Percentiles rank a stretch among this genome's conserved stretches.
phyloP scores from a whole-genome alignment of 2,797 vertebrate species.

The Sylvilagus floridanus region DNA sequence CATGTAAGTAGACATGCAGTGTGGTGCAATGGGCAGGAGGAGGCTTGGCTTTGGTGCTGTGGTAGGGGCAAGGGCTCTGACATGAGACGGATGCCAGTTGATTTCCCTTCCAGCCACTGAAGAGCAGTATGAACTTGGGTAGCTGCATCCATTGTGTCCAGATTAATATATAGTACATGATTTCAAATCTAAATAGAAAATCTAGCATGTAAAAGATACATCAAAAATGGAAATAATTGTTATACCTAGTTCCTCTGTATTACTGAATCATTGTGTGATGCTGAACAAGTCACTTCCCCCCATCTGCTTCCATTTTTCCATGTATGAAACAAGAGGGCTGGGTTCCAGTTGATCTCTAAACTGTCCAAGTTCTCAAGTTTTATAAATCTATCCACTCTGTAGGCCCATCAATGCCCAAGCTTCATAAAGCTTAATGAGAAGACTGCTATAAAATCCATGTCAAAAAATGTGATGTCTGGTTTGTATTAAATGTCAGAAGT shows the following conservation, averaged over 20 bases:
- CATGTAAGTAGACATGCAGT: neutral
- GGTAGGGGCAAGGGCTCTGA: neutral
- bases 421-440: conserved; percentile 54
- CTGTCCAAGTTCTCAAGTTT: neutral
- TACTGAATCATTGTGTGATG: neutral
- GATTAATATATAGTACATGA: neutral
- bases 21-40: neutral
- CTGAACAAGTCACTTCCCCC: neutral
- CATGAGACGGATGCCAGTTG: neutral
- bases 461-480: neutral
- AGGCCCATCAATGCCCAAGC: neutral
- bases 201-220: neutral
- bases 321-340: conserved; percentile 12
- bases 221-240: neutral
- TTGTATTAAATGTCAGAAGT: conserved; percentile 66
- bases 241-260: neutral
- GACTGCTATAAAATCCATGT: neutral
- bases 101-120: neutral
- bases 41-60: neutral
- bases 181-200: neutral
- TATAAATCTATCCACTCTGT: neutral
- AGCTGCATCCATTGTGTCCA: neutral
- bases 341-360: neutral
- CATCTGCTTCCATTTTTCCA: neutral
- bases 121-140: neutral